A percentile compares a stretch with the other conserved stretches of the same genome.
These are phyloP conservation scores for Lasioglossum leucozonium DNA, from an alignment of 2,888 invertebrate genomes.

Conservation along the genomic window DNA sequence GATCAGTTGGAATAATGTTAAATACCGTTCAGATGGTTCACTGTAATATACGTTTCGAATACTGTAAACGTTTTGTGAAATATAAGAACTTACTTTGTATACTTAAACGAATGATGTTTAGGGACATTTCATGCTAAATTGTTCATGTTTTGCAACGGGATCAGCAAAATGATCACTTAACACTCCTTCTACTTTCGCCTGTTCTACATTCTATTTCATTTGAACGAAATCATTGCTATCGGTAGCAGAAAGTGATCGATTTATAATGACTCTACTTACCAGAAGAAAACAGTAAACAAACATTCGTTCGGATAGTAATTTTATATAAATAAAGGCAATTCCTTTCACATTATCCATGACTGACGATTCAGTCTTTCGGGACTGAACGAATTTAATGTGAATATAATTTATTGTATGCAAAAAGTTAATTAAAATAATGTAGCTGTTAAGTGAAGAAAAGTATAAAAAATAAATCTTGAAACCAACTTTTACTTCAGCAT, in stretches of 20 bases:
- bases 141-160: background rate
- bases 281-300: slow-evolving; percentile 7
- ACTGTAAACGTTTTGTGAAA: slow-evolving; percentile 52
- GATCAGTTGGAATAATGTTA: slow-evolving; percentile 85
- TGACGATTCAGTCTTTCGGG: slow-evolving; percentile 19
- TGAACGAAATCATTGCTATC: background rate
- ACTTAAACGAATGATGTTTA: slow-evolving; percentile 21
- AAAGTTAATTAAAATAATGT: slow-evolving; percentile 24
- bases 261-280: background rate
- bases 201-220: background rate
- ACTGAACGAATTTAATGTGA: slow-evolving; percentile 35
- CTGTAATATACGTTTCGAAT: slow-evolving; percentile 51
- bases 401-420: slow-evolving; percentile 48
- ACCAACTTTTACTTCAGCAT: slow-evolving; percentile 2
- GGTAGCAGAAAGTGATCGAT: background rate
- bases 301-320: slow-evolving; percentile 26
- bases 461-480: slow-evolving; percentile 19
- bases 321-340: slow-evolving; percentile 20
- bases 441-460: slow-evolving; percentile 23
- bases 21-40: slow-evolving; percentile 38
- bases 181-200: background rate
- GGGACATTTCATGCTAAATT: background rate
- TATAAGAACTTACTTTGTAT: slow-evolving; percentile 50
- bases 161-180: background rate
- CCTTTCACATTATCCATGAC: slow-evolving; percentile 22